These are phyloP conservation scores for Megalurothrips usitatus DNA, from an alignment of 2,888 invertebrate genomes.

Conservation along the genomic window DNA sequence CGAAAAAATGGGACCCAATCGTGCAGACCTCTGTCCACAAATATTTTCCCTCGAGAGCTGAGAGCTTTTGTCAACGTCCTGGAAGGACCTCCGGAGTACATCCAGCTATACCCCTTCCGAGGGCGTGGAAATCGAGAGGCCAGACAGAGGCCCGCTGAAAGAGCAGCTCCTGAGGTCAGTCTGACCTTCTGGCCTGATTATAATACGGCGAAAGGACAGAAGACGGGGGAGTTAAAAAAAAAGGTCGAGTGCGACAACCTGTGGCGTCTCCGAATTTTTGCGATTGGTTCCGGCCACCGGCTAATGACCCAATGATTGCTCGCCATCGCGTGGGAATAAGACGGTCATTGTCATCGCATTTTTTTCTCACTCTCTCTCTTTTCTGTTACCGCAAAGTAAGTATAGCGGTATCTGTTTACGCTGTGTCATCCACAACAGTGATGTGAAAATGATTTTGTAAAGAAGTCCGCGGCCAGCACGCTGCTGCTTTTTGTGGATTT, in stretches of 20 bases:
- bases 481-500: neutral
- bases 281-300: neutral
- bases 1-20: no score
- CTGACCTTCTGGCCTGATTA: neutral
- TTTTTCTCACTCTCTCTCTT: neutral
- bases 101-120: no score
- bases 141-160: no score
- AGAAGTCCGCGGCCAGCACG: neutral
- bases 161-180: neutral
- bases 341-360: neutral
- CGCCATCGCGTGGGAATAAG: conserved; percentile 9
- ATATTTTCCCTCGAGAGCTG: no score
- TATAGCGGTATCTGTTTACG: neutral
- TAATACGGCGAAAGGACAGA: neutral
- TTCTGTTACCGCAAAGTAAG: neutral
- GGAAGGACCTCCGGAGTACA: no score
- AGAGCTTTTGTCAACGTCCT: no score
- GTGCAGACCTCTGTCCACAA: no score
- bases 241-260: neutral
- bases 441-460: conserved; percentile 8
- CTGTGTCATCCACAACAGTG: neutral
- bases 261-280: neutral
- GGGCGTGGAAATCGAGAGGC: no score
- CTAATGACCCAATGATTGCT: conserved; percentile 12
- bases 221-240: neutral